Evolutionary conservation across 2,797 vertebrate genomes (phyloP).

Genomic region (Ctenochaetus hawaiiensis): DNA sequence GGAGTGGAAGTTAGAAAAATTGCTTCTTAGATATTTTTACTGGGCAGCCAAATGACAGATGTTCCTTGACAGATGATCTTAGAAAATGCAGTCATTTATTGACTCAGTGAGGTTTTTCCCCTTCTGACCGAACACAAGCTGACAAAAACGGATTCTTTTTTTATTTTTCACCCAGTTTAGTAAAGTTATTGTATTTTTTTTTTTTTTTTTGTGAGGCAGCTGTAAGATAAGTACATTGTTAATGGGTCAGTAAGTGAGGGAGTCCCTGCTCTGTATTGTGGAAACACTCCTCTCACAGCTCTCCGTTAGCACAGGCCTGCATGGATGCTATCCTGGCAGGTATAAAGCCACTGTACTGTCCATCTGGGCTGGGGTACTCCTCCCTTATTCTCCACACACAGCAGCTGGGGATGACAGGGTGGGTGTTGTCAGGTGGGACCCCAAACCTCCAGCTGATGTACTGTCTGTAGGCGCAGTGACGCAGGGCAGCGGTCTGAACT

Average conservation of each 20-base stretch:
- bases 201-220: background rate
- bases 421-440: constrained; percentile 62
- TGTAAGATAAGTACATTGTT: background rate
- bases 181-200: background rate
- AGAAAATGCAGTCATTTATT: constrained; percentile 37
- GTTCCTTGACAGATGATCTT: background rate
- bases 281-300: constrained; percentile 35
- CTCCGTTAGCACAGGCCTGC: constrained; percentile 15
- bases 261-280: background rate
- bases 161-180: background rate
- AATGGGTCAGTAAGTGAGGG: constrained; percentile 4
- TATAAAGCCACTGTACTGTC: constrained; percentile 82
- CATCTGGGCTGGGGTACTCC: constrained; percentile 76
- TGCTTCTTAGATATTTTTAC: constrained; percentile 1
- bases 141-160: background rate
- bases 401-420: constrained; percentile 87
- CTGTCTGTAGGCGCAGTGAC: constrained; percentile 84
- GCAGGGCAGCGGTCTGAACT: constrained; percentile 56
- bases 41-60: constrained; percentile 5
- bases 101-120: constrained; percentile 22
- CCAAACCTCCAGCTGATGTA: constrained; percentile 88
- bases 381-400: constrained; percentile 84
- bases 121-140: background rate
- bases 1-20: constrained; percentile 12
- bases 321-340: constrained; percentile 2